Base-by-base conservation (phyloP, 2,888 invertebrate species). In the Onchidella celtica region DNA sequence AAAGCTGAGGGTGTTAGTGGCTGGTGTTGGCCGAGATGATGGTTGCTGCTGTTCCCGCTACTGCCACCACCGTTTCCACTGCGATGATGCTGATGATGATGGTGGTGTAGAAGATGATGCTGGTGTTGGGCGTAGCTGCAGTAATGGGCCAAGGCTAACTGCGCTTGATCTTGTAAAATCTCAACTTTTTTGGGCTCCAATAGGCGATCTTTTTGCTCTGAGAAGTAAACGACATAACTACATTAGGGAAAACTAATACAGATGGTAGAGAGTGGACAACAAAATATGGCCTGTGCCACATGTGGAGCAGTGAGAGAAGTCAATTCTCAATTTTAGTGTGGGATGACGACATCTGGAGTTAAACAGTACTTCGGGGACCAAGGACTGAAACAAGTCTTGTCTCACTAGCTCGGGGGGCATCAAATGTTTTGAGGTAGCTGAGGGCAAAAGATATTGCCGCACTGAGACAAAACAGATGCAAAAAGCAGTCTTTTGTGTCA, bases 111-210 rank as follows among this genome's bases (percentile, higher is more conserved):
- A 14, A 40, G 27, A 27, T 36, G 68, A 11, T 68, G 66, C 27
- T 78, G 78, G 11, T 69, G 66, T 34, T 68, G 66, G 78, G 6
- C 69, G 38, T 61, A 69, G 69, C 69, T 78, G 78, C 69, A 78
- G 84, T 88, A 88, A 77, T 87, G 88, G 34, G 86, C 86, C 24
- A 88, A 84, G 0, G 88, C 85, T 17, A 88, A 79, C 73, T 88
- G 88, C 9, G 86, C 84, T 65, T 88, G 88, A 65, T 88, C 88
- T 74, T 85, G 87, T 1, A 87, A 78, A 0, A 84, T 79, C 38
- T 87, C 87, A 21, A 85, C 80, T 59, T 83, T 85, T 14, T 61
- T 77, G 17, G 69, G 68, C 47, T 87, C 85, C 11, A 84, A 36
- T 55, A 84, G 68, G 0, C 84, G 74, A 32, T 84, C 82, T 36